Conservation (phyloP, 2,888 invertebrate genomes). For the Oscheius myriophilus region DNA sequence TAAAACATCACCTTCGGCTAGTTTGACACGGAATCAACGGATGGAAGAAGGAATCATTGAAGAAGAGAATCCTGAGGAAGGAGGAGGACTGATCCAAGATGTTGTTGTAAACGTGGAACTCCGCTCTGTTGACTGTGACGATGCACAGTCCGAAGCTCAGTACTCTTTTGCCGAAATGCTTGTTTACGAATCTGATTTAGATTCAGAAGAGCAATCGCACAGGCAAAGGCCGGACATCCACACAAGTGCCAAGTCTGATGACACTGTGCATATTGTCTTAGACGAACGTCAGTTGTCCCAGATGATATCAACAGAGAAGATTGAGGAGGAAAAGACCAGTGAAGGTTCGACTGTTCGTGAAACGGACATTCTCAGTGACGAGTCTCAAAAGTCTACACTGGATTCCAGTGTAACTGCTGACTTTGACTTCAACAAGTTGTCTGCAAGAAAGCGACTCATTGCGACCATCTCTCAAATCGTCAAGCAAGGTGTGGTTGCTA, state of each 20-base stretch:
- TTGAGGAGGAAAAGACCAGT: slow-evolving; percentile 17
- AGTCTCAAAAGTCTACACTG: slow-evolving; percentile 29
- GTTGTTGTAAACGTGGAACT: slow-evolving; percentile 52
- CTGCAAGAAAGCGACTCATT: slow-evolving; percentile 11
- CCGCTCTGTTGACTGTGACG: slow-evolving; percentile 33
- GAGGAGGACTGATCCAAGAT: slow-evolving; percentile 38
- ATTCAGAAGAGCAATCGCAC: slow-evolving; percentile 37
- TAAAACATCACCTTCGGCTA: slow-evolving; percentile 25
- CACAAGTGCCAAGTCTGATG: slow-evolving; percentile 11
- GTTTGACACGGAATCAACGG: no score
- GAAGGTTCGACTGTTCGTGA: slow-evolving; percentile 44
- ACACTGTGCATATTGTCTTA: slow-evolving; percentile 47
- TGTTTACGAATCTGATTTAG: slow-evolving; percentile 30
- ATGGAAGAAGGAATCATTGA: slow-evolving; percentile 25
- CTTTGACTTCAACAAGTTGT: slow-evolving; percentile 12
- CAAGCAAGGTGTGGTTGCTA: slow-evolving; percentile 40
- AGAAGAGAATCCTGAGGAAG: slow-evolving; percentile 14
- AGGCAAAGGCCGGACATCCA: slow-evolving; percentile 19
- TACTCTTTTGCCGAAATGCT: slow-evolving; percentile 28
- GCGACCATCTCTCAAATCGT: slow-evolving; percentile 31
- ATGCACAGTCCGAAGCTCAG: slow-evolving; percentile 31
- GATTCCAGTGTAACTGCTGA: background rate
- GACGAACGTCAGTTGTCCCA: slow-evolving; percentile 55
- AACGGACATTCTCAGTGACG: slow-evolving; percentile 62
- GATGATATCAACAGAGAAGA: slow-evolving; percentile 45